These are phyloP conservation scores for Gobio gobio DNA, from an alignment of 2,113 vertebrate genomes.

Conservation along the genomic window DNA sequence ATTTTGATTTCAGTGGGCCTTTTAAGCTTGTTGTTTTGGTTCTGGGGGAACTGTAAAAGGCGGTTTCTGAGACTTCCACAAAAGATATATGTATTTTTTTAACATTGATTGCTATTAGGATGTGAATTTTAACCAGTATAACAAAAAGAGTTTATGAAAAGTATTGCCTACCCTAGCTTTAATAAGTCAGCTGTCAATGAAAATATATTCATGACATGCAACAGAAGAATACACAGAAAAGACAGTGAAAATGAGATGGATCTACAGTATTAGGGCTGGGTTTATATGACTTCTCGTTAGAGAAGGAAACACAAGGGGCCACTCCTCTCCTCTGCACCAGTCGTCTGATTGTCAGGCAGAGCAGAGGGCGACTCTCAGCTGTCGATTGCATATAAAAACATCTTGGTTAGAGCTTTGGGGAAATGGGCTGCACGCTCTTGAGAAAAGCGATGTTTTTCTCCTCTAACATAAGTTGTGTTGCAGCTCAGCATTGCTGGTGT, in stretches of 20 bases:
- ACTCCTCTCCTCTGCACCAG: conserved; percentile 40
- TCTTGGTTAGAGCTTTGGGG: conserved; percentile 32
- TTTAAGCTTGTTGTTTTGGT: too few species aligned
- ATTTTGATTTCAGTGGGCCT: too few species aligned
- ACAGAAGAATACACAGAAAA: background rate
- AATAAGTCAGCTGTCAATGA: background rate
- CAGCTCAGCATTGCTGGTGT: conserved; percentile 40
- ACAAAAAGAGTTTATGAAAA: too few species aligned
- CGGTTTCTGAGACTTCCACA: too few species aligned
- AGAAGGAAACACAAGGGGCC: conserved; percentile 39
- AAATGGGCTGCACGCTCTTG: conserved; percentile 52
- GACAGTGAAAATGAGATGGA: background rate
- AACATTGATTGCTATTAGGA: too few species aligned
- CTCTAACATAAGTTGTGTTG: conserved; percentile 20
- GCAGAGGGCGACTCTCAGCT: conserved; percentile 30
- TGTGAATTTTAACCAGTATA: too few species aligned
- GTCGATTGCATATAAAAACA: conserved; percentile 50
- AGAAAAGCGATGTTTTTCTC: conserved; percentile 40
- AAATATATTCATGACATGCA: conserved; percentile 2
- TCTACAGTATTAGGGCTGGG: background rate
- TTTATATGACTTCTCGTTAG: conserved; percentile 34
- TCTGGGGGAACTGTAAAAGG: too few species aligned
- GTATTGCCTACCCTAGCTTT: background rate
- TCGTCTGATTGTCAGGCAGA: conserved; percentile 44
- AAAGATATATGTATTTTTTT: too few species aligned